Conservation (phyloP, 2,113 vertebrate species). For the Heloderma charlesbogerti region DNA sequence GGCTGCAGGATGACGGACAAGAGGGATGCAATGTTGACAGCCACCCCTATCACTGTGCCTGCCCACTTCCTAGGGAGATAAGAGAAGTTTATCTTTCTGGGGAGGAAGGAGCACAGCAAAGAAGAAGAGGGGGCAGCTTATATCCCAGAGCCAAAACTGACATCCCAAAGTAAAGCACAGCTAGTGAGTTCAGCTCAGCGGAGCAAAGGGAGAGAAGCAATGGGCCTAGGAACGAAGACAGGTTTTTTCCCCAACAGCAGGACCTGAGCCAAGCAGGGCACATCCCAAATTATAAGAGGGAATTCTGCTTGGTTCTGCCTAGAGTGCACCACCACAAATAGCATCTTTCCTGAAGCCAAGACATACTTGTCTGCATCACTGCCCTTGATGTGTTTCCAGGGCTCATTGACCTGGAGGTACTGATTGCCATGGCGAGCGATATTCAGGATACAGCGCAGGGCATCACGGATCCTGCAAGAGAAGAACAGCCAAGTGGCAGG, state of each 20-base stretch:
- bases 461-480: conserved; percentile 87
- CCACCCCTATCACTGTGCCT: conserved; percentile 89
- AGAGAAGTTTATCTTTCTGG: background rate
- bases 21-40: conserved; percentile 88
- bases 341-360: background rate
- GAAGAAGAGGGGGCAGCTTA: background rate
- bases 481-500: accelerated
- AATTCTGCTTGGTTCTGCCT: background rate
- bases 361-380: conserved; percentile 82
- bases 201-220: background rate
- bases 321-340: background rate
- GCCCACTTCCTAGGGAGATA: conserved; percentile 81
- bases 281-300: background rate
- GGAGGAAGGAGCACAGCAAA: background rate
- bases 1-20: conserved; percentile 88
- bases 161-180: background rate
- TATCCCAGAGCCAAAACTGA: background rate
- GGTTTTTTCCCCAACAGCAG: background rate
- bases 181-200: background rate
- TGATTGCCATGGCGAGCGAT: conserved; percentile 96
- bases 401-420: conserved; percentile 95
- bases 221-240: background rate
- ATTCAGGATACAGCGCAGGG: conserved; percentile 90
- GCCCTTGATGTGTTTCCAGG: conserved; percentile 95
- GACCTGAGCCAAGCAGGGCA: background rate